Percentiles rank a stretch among this genome's conserved stretches.
These are phyloP conservation scores for Diglossa cyanea DNA, from an alignment of 2,797 vertebrate genomes.

Conservation along the genomic window DNA sequence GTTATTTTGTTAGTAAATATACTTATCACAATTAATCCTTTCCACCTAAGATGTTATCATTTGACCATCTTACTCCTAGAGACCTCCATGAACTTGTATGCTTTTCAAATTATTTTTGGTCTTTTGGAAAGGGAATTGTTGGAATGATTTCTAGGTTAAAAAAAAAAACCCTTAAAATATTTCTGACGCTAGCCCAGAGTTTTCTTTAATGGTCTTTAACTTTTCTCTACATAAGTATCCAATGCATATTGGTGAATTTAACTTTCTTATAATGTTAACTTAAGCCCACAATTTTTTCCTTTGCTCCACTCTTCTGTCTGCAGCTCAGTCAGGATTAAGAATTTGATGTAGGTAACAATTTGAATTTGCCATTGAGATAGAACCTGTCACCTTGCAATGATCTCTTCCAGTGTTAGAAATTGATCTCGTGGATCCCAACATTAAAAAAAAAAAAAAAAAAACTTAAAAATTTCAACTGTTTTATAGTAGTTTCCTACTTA, in stretches of 20 bases:
- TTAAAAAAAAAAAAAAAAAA: neutral
- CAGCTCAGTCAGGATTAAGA: neutral
- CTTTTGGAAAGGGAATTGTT: neutral
- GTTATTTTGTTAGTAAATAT: neutral
- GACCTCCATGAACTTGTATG: neutral
- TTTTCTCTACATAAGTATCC: neutral
- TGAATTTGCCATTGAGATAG: neutral
- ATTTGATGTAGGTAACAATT: neutral
- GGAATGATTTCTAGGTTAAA: neutral
- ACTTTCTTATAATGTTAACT: neutral
- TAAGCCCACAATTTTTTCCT: neutral
- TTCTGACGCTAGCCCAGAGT: neutral
- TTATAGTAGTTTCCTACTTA: neutral
- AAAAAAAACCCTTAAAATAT: neutral
- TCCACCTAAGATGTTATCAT: neutral
- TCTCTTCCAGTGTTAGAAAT: neutral
- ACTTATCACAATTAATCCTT: neutral
- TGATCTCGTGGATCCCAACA: rapidly evolving
- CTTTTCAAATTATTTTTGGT: neutral
- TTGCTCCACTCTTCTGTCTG: neutral
- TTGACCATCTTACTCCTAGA: neutral
- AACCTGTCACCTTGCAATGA: neutral
- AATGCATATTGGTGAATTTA: neutral
- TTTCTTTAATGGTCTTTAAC: neutral
- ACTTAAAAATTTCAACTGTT: neutral